These are phyloP conservation scores for Mamestra configurata DNA, from an alignment of 1,140 invertebrate species.

Conservation along the genomic window DNA sequence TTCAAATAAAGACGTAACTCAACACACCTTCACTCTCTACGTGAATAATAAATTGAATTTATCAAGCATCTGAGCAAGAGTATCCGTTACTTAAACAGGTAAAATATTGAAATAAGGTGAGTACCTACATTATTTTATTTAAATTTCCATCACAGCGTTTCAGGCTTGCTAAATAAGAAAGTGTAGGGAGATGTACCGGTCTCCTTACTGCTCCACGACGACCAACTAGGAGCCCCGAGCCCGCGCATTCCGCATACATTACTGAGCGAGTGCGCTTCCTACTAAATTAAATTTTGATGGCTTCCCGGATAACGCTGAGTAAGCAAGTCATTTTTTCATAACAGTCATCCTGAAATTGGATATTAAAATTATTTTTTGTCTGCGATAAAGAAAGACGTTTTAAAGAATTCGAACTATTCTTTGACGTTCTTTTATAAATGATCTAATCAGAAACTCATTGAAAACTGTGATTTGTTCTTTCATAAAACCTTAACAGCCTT, in stretches of 20 bases:
- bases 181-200: constrained; percentile 39
- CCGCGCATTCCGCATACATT: constrained; percentile 75
- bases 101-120: constrained; percentile 45
- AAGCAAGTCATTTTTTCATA: constrained; percentile 57
- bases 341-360: constrained; percentile 54
- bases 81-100: constrained; percentile 32
- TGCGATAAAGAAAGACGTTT: neutral
- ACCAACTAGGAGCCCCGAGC: constrained; percentile 50
- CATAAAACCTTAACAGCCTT: too few relatives aligned
- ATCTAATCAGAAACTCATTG: too few relatives aligned
- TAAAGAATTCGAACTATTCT: neutral
- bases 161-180: constrained; percentile 62
- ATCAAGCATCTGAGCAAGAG: constrained; percentile 27
- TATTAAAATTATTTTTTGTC: constrained; percentile 36
- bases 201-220: constrained; percentile 47
- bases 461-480: neutral
- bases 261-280: constrained; percentile 78
- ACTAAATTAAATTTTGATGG: constrained; percentile 84
- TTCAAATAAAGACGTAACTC: constrained; percentile 43
- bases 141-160: constrained; percentile 19
- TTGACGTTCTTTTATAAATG: neutral
- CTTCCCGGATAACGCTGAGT: constrained; percentile 60
- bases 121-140: constrained; percentile 27
- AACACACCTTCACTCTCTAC: constrained; percentile 28
- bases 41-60: constrained; percentile 50